A percentile compares a stretch with the other conserved stretches of the same genome.
These are phyloP conservation scores for Istiophorus platypterus DNA, from an alignment of 2,113 vertebrate genomes.

Conservation along the genomic window DNA sequence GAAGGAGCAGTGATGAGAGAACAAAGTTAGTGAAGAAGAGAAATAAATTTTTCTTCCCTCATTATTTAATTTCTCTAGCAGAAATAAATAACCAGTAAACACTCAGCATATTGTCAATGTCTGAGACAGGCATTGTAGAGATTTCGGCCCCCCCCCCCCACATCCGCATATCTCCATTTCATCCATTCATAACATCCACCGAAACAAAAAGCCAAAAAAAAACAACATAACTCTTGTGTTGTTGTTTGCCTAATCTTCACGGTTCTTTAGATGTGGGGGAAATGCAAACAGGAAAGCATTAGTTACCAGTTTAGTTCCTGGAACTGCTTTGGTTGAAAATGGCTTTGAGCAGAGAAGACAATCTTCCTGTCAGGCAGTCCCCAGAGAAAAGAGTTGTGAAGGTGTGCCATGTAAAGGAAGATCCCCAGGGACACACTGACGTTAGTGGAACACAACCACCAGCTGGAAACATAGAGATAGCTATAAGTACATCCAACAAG, in stretches of 20 bases:
- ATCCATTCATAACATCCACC: constrained; percentile 2
- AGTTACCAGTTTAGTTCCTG: neutral
- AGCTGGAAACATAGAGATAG: constrained; percentile 40
- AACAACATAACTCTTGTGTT: neutral
- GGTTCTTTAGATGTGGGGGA: neutral
- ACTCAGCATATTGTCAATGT: neutral
- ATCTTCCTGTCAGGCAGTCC: constrained; percentile 32
- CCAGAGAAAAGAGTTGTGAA: constrained; percentile 28
- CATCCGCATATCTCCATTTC: neutral
- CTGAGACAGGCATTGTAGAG: neutral
- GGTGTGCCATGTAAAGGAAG: constrained; percentile 53
- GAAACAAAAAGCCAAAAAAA: neutral
- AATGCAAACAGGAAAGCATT: neutral
- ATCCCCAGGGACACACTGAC: constrained; percentile 57
- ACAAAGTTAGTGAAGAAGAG: neutral
- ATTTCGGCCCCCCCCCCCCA: neutral
- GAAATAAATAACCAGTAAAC: neutral
- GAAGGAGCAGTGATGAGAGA: neutral
- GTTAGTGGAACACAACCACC: constrained; percentile 53
- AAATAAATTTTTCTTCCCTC: neutral
- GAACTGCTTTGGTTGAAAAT: constrained; percentile 9
- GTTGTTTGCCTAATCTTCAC: neutral
- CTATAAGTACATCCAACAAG: constrained; percentile 26
- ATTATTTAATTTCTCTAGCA: neutral
- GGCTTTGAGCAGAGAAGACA: constrained; percentile 3